Base-by-base conservation (phyloP, 2,888 invertebrate species). In the Elaeidobius kamerunicus region DNA sequence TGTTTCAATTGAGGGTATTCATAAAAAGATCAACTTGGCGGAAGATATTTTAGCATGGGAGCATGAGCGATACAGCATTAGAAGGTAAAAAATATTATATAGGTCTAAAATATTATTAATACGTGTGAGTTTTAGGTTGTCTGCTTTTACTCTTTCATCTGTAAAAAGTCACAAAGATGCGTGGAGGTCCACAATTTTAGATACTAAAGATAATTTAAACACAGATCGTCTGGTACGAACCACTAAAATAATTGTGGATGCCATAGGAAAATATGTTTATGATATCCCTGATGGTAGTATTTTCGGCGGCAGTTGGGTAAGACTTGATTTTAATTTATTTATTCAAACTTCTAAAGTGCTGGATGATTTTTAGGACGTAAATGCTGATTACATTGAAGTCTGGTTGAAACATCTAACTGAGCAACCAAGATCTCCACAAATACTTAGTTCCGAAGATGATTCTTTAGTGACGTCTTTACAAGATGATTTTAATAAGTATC, bases 11-110 rank as follows among this genome's bases (percentile, higher is more conserved):
- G 83, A 87, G 56, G 79, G 88, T 38, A 81, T 85, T 5, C 95
- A 97, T 67, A 97, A 97, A 75, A 98, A 98, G 78, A 98, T 99
- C 63, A 96, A 96, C 76, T 76, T 98, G 47, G 94, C 93, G 0
- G 94, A 96, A 45, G 90, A 91, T 61, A 79, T 86, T 48, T 73
- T 96, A 19, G 90, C 94, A 0, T 99, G 98, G 98, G 96, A 97
- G 67, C 98, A 99, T 68, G 98, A 99, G 73, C 77, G 93, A 60
- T 98, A 90, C 75, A 95, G 94, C 70, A 92, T 98, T 62, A 81
- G 91, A 49, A 42, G 56, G 56, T 56, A 44, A 17, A 5, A 30
- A 9, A 6, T 16, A 5, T 23, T n/a, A n/a, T n/a, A n/a, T n/a
- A n/a, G n/a, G 34, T 20, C 15, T 28, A 14, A 6, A 6, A 12